Evolutionary conservation across 2,888 invertebrate genomes (phyloP), one percentile per base, ranked within the genome.

Genomic region (Luffia ferchaultella): DNA sequence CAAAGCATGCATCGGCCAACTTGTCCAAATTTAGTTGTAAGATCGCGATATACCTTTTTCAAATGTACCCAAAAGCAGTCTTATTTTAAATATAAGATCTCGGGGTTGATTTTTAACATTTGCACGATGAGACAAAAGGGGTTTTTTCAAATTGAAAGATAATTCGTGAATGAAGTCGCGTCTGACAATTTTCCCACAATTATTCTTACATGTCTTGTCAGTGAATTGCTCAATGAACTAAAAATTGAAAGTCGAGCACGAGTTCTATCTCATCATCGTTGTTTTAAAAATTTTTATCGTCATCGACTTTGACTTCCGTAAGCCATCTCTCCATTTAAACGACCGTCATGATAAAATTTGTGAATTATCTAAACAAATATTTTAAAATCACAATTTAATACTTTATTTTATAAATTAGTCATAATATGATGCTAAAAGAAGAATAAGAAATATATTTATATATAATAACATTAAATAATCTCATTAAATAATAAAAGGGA

Each of bases 1-100:
- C 49, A 45, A 44, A 50, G 48, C 30, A 41, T 40, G 19, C 50
- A 50, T 50, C 48, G 50, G 45, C 50, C 52, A 48, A 52, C 50
- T 46, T 47, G 46, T 46, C 52, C 52, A 40, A 41, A 50, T 50
- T 50, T 52, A 40, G 47, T 19, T 42, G 52, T 44, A 16, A 44
- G 16, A 44, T 49, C 44, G 40, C 12, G 45, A 20, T 46, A 43
- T 30, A 43, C 20, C 46, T 47, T 19, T 18, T 42, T 20, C 7
- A 52, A 42, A 44, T 50, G 40, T 41, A 50, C 46, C 18, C 40
- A 40, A 46, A 45, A 42, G n/a, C n/a, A n/a, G n/a, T n/a, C n/a
- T n/a, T n/a, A n/a, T n/a, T n/a, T n/a, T n/a, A n/a, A n/a, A n/a
- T n/a, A n/a, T n/a, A n/a, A n/a, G n/a, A n/a, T n/a, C n/a, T n/a